Conservation (phyloP, 2,888 invertebrate species). For the Drosophila anomelani region DNA sequence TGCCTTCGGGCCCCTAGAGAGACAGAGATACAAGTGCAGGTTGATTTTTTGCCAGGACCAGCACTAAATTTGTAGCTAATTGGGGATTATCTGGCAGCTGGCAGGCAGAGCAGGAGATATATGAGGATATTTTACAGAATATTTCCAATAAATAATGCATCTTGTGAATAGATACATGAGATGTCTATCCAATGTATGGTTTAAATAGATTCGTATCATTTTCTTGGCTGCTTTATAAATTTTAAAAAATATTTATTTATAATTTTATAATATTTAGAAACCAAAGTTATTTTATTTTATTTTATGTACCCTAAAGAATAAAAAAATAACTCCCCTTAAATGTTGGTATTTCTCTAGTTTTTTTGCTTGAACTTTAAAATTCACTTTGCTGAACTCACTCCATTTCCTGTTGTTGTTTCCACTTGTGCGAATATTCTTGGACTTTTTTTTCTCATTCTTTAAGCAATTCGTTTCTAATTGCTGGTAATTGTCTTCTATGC, state of each 20-base stretch:
- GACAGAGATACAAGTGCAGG: slow-evolving; percentile 31
- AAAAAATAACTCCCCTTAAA: background rate
- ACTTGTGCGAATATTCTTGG: slow-evolving; percentile 24
- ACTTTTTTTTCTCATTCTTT: slow-evolving; percentile 31
- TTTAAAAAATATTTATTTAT: background rate
- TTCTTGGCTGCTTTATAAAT: background rate
- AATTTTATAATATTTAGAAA: background rate
- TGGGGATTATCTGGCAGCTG: slow-evolving; percentile 61
- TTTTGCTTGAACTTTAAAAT: background rate
- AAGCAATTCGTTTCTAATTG: slow-evolving; percentile 78
- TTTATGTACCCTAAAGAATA: background rate
- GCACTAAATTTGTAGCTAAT: slow-evolving; percentile 72
- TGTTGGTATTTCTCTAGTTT: background rate
- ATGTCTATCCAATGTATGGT: background rate
- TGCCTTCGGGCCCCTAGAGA: slow-evolving; percentile 28
- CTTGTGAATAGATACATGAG: background rate
- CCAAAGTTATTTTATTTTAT: background rate
- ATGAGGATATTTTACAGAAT: background rate
- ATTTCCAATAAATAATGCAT: background rate
- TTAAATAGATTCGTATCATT: background rate
- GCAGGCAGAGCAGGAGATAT: slow-evolving; percentile 4
- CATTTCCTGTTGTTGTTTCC: slow-evolving; percentile 29
- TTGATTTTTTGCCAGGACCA: slow-evolving; percentile 23
- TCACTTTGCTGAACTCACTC: slow-evolving; percentile 12
- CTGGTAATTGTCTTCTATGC: slow-evolving; percentile 70